Evolutionary conservation across 2,888 invertebrate species (phyloP), one percentile per base, ranked within the genome.

Genomic region (Agrochola macilenta): DNA sequence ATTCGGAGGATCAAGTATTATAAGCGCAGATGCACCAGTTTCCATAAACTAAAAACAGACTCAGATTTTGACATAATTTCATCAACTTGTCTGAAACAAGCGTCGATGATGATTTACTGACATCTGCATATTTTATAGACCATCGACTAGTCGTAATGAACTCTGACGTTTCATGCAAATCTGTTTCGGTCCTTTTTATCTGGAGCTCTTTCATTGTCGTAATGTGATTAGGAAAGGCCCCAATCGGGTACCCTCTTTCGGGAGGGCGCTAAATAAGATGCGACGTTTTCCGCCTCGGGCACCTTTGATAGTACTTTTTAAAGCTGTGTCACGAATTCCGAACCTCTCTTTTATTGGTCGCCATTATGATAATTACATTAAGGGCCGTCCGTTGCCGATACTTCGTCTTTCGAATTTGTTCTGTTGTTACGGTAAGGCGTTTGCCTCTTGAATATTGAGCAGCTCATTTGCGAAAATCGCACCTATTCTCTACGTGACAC

Each of bases 351-450:
- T 96, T 96, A 96, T 96, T 96, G 96, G 95, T 94, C 94, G 94
- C 94, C 95, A 96, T 96, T 96, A 96, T 96, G 95, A 95, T 96
- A 96, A 96, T 96, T 96, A 94, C 94, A 94, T 96, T 96, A 96
- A 94, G 95, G 95, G 91, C 92, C 92, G 95, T 92, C 93, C 94
- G 94, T 91, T 92, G 94, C 93, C 95, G 95, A 96, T 96, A 95
- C 95, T 96, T 93, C 95, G 95, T 96, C 95, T 96, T 95, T 92
- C 92, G 94, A 96, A 96, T 96, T 96, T 95, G 95, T 95, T 95
- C 95, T 94, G 95, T 95, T 96, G 95, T 95, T 95, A 94, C 94
- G 93, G 92, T 93, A 93, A 94, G 93, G 93, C 93, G 93, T 93
- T 92, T 95, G 95, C 94, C 92, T 89, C 92, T 93, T 94, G 96